Base-by-base conservation (phyloP, 2,113 vertebrate species). In the Ia io region DNA sequence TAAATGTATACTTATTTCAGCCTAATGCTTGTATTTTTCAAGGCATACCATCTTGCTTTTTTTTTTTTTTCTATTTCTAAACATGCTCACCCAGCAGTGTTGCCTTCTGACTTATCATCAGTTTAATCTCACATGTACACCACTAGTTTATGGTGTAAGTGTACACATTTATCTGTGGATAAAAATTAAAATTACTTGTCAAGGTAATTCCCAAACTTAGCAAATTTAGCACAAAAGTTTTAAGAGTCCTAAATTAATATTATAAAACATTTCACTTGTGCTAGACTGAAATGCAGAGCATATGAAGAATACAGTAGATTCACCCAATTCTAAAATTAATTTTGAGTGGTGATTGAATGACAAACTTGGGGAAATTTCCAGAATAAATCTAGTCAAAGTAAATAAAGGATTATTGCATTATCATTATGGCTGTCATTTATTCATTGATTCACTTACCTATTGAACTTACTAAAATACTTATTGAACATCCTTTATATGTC, bases 21-120 rank as follows among this genome's bases (percentile, higher is more conserved):
- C 56, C 65, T 32, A 85, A 96, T 93, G n/a, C 22, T 86, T 85
- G 44, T 69, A 25, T 67, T 85, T 94, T 92, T 90, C 40, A 84
- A 76, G 4, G 25, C 42, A 74, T 88, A n/a, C 28, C n/a, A 49
- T 73, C 37, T 71, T 61, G 59, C 25, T 4, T 61, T 61, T 35
- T 37, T 61, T 35, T 37, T 37, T 88, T 91, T 91, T 78, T 44
- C 53, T 93, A 5, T 84, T 91, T 93, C 30, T 84, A 88, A 67
- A 88, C 51, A 88, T 53, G 49, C 14, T 61, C 8, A 61, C 18
- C n/a, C 30, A 80, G 51, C 13, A 94, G 61, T 70, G 53, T 63
- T 65, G 23, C 35, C 67, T 88, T 20, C 25, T 42, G 40, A 37
- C 25, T 49, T 30, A 80, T 73, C 73, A 56, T 40, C 44, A 67